Percentiles rank a stretch among this genome's conserved stretches.
These are phyloP conservation scores for Sylvia atricapilla DNA, from an alignment of 2,113 vertebrate genomes.

Conservation along the genomic window DNA sequence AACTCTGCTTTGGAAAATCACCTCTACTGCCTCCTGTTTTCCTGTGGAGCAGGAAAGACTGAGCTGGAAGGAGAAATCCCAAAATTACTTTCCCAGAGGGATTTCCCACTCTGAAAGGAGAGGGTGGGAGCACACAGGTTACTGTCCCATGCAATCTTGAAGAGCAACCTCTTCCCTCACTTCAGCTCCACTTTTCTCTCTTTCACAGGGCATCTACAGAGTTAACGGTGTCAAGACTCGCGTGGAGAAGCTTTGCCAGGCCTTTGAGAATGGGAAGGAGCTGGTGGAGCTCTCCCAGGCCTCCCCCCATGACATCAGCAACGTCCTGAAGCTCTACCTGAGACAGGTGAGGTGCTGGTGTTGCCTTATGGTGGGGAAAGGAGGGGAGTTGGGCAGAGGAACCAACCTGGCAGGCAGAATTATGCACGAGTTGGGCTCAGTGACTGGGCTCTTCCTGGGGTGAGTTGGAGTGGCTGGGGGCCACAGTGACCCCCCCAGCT, in stretches of 20 bases:
- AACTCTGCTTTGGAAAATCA: background rate
- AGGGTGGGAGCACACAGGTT: background rate
- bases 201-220: conserved; percentile 90
- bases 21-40: background rate
- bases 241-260: conserved; percentile 97
- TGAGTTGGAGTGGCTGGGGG: background rate
- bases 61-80: background rate
- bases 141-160: rapidly evolving
- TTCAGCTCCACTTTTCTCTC: background rate
- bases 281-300: conserved; percentile 94
- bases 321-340: conserved; percentile 95
- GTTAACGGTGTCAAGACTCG: conserved; percentile 95
- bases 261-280: conserved; percentile 93
- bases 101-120: background rate
- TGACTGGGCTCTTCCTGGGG: background rate
- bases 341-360: conserved; percentile 79
- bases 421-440: background rate
- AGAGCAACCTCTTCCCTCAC: background rate
- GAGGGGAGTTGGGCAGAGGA: background rate
- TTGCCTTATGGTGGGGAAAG: background rate
- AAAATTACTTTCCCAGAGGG: background rate
- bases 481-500: background rate
- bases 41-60: background rate
- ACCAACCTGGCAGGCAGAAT: background rate
- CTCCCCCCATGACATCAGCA: conserved; percentile 94